These are phyloP conservation scores for Isoperla grammatica DNA, from an alignment of 2,888 invertebrate species.

Conservation along the genomic window DNA sequence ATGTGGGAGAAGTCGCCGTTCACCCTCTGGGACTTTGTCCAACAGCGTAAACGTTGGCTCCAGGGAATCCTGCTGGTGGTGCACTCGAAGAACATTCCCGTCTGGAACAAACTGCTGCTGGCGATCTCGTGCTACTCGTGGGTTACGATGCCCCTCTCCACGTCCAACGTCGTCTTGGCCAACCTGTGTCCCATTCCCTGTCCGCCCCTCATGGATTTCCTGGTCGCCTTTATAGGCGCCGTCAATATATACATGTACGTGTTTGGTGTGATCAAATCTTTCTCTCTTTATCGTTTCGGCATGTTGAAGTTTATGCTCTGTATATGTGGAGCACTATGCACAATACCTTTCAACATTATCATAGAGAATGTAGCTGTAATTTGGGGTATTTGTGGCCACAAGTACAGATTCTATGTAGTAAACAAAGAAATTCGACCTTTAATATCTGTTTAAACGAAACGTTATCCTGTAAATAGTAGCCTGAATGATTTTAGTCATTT, in stretches of 20 bases:
- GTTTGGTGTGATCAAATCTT: constrained; percentile 95
- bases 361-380: constrained; percentile 94
- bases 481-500: too few relatives aligned
- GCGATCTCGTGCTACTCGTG: constrained; percentile 91
- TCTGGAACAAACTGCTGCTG: constrained; percentile 72
- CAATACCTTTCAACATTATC: constrained; percentile 88
- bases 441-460: constrained; percentile 52
- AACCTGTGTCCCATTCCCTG: constrained; percentile 83
- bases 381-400: constrained; percentile 90
- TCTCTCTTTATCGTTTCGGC: constrained; percentile 83
- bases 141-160: constrained; percentile 90
- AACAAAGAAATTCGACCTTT: constrained; percentile 79
- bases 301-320: constrained; percentile 70
- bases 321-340: constrained; percentile 78
- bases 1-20: constrained; percentile 99
- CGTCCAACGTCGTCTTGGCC: constrained; percentile 82
- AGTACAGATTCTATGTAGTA: constrained; percentile 95
- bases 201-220: constrained; percentile 73
- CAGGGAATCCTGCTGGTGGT: constrained; percentile 86
- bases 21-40: constrained; percentile 89
- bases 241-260: constrained; percentile 97
- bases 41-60: constrained; percentile 94
- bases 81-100: constrained; percentile 76
- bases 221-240: constrained; percentile 87
- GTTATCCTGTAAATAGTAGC: too few relatives aligned